Evolutionary conservation across 2,888 invertebrate genomes (phyloP).

Genomic region (Coenonympha glycerion): DNA sequence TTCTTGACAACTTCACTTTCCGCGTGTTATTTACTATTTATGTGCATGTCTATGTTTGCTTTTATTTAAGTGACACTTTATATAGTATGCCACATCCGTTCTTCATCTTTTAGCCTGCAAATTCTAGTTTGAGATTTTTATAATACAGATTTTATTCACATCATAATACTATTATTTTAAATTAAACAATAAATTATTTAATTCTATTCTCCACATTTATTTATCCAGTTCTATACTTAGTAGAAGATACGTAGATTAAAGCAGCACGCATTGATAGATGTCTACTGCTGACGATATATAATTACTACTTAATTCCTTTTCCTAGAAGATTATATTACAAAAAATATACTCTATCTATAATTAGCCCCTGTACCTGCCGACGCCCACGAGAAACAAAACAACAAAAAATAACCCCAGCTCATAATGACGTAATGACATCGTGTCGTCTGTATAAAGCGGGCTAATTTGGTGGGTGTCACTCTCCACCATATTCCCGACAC

Average conservation of each 20-base stretch:
- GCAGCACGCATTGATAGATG: background rate
- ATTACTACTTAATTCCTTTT: slow-evolving; percentile 11
- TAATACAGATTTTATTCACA: too few relatives aligned
- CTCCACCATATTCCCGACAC: slow-evolving; percentile 9
- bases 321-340: slow-evolving; percentile 10
- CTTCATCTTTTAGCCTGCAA: too few relatives aligned
- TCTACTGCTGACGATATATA: background rate
- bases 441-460: slow-evolving; percentile 17
- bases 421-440: slow-evolving; percentile 23
- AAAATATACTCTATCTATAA: slow-evolving; percentile 10
- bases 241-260: background rate
- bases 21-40: background rate
- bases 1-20: background rate
- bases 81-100: background rate
- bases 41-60: background rate
- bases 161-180: too few relatives aligned
- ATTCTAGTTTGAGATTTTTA: too few relatives aligned
- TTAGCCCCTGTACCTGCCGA: slow-evolving; percentile 13
- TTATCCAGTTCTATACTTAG: background rate
- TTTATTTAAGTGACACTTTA: background rate
- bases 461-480: slow-evolving; percentile 27
- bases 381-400: slow-evolving; percentile 5
- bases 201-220: background rate
- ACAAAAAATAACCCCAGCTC: slow-evolving; percentile 15
- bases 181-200: background rate